Base-by-base conservation (phyloP, 2,113 vertebrate genomes). In the Zosterops pallidus region DNA sequence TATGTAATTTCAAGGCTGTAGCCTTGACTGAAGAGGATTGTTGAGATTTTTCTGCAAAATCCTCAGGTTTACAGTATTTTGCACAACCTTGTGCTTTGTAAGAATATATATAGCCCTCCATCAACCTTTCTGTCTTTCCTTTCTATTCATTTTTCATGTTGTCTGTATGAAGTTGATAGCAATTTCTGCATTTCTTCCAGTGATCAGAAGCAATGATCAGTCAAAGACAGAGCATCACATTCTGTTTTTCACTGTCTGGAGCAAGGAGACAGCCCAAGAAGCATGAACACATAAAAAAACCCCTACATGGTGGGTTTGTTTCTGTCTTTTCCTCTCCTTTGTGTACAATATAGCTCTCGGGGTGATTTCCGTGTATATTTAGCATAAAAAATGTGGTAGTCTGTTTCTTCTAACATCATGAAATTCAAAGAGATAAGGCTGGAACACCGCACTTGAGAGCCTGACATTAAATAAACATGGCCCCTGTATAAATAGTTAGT, bases 401-500 rank as follows among this genome's bases (percentile, higher is more conserved):
- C 12, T 91, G 47, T 80, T 91, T 83, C 83, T 91, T 88, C 33
- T 75, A 75, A 16, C 46, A 77, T 57, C 47, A 22, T 33, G 56
- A 90, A 94, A 90, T 86, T 69, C 78, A 47, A 56, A 93, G 50
- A 84, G 57, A 70, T 84, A 63, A 84, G 33, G 24, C 52, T 92
- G 67, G 35, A 96, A 77, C 64, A 44, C 60, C 70, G 41, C 69
- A 75, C 56, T 96, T 75, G 83, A 86, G 86, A 92, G 72, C 69
- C 44, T 93, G 86, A 56, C 83, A 94, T 96, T 97, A 96, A 95
- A 96, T 92, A 96, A 96, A 94, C 79, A 96, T 92, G 70, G 31
- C 59, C 87, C 78, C 87, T 91, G 87, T 76, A 80, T 94, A 88
- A 92, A 88, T 56, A 67, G 49, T 37, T 64, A 31, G 26, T 85